Conservation (phyloP, 2,888 invertebrate species). For the Cheilosia urbana region DNA sequence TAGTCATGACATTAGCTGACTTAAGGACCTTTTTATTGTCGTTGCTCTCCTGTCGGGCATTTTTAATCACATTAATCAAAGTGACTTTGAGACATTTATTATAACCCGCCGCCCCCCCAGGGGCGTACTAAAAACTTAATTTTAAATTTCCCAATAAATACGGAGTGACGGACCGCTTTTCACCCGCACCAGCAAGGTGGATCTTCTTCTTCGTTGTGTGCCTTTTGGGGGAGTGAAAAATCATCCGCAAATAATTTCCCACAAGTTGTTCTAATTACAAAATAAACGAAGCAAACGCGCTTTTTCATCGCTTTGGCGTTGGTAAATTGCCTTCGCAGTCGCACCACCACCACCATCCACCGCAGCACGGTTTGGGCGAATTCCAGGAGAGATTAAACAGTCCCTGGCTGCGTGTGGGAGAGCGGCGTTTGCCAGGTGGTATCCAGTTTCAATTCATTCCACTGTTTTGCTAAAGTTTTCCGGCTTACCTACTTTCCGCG, state of each 20-base stretch:
- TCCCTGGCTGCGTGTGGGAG: neutral
- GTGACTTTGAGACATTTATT: conserved; percentile 63
- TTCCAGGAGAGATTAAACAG: conserved; percentile 25
- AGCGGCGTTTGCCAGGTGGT: conserved; percentile 20
- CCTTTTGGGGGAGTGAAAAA: conserved; percentile 26
- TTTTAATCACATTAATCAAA: conserved; percentile 72
- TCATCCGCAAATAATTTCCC: conserved; percentile 56
- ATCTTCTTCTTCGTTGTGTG: neutral
- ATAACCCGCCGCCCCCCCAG: conserved; percentile 9
- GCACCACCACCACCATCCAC: neutral
- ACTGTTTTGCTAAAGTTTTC: conserved; percentile 6
- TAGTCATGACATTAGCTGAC: conserved; percentile 44
- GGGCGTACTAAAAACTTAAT: conserved; percentile 3
- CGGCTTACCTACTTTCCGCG: conserved; percentile 10
- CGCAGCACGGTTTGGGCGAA: conserved; percentile 3
- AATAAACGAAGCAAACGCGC: conserved; percentile 14
- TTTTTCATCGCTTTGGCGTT: conserved; percentile 12
- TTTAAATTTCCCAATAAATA: neutral
- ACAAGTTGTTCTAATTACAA: conserved; percentile 46
- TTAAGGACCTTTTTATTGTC: conserved; percentile 23
- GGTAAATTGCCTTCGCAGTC: conserved; percentile 35
- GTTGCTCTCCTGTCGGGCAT: neutral
- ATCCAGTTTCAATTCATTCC: conserved; percentile 45
- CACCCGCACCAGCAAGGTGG: conserved; percentile 1
- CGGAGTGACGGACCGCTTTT: neutral